Conservation (phyloP, 92 coral and sea anemone genomes). For the Phenganax stokvisi region DNA sequence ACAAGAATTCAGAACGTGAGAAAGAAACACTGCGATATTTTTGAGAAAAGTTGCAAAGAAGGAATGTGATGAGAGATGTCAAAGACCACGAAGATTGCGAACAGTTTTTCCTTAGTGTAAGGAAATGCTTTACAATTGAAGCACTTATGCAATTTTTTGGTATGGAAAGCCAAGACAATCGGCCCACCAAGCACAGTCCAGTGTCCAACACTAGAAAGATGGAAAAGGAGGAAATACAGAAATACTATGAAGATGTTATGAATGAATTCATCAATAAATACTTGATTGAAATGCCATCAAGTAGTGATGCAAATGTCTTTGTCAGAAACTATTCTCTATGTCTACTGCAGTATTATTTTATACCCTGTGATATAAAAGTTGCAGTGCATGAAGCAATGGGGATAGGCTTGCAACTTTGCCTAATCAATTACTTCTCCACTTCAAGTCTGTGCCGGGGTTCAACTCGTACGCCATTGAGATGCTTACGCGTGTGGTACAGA, state of each 20-base stretch:
- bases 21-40: constrained; percentile 45
- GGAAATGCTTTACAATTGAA: constrained; percentile 47
- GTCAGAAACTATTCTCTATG: constrained; percentile 43
- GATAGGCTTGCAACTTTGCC: constrained; percentile 54
- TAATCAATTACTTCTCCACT: constrained; percentile 49
- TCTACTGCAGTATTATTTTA: constrained; percentile 42
- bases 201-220: constrained; percentile 33
- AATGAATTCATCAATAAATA: neutral
- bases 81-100: constrained; percentile 48
- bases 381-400: constrained; percentile 54
- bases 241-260: constrained; percentile 29
- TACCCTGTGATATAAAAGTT: constrained; percentile 38
- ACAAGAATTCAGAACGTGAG: constrained; percentile 45
- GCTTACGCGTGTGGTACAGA: constrained; percentile 46
- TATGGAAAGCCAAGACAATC: constrained; percentile 40
- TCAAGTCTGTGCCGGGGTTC: constrained; percentile 49
- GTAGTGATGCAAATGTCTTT: constrained; percentile 24
- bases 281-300: neutral
- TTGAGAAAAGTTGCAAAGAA: constrained; percentile 46
- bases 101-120: constrained; percentile 43
- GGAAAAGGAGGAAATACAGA: constrained; percentile 46
- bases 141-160: constrained; percentile 47
- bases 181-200: constrained; percentile 42
- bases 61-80: constrained; percentile 46
- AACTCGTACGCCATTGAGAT: constrained; percentile 56